Evolutionary conservation across 2,113 vertebrate species (phyloP).

Genomic region (Dicaeum eximium): DNA sequence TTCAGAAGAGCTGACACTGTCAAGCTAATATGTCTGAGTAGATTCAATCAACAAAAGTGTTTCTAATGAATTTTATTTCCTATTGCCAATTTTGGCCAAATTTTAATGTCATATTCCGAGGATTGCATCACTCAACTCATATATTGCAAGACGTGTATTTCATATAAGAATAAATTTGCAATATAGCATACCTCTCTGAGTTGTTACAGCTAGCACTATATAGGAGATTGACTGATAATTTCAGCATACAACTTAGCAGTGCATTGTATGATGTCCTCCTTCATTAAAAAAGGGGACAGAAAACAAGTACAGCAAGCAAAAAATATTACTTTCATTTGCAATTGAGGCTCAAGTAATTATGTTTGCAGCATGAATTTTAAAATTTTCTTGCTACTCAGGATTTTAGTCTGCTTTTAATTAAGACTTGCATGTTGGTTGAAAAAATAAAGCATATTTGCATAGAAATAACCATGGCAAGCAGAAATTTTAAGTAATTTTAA

Average conservation of each 20-base stretch:
- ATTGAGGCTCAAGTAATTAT: slow-evolving; percentile 44
- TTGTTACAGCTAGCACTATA: background rate
- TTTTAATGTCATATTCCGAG: background rate
- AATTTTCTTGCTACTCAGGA: slow-evolving; percentile 65
- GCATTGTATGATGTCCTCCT: background rate
- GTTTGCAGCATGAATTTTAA: slow-evolving; percentile 49
- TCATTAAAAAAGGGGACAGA: background rate
- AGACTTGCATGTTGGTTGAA: slow-evolving; percentile 28
- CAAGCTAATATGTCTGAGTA: background rate
- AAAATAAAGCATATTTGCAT: slow-evolving; percentile 70
- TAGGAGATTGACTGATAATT: background rate
- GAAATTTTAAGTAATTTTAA: slow-evolving; percentile 74
- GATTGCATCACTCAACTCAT: background rate
- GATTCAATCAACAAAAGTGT: background rate
- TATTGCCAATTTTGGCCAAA: background rate
- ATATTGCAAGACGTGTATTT: background rate
- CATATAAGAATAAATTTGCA: background rate
- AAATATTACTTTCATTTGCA: slow-evolving; percentile 61
- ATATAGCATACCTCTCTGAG: background rate
- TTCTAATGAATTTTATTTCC: background rate
- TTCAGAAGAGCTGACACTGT: background rate
- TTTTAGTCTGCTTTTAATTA: slow-evolving; percentile 69
- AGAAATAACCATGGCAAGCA: slow-evolving; percentile 65
- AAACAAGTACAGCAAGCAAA: slow-evolving; percentile 32
- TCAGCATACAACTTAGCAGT: background rate